A percentile compares a stretch with the other conserved stretches of the same genome.
Conservation (phyloP, 1,140 invertebrate genomes). For the Paraescarpia echinospica region DNA sequence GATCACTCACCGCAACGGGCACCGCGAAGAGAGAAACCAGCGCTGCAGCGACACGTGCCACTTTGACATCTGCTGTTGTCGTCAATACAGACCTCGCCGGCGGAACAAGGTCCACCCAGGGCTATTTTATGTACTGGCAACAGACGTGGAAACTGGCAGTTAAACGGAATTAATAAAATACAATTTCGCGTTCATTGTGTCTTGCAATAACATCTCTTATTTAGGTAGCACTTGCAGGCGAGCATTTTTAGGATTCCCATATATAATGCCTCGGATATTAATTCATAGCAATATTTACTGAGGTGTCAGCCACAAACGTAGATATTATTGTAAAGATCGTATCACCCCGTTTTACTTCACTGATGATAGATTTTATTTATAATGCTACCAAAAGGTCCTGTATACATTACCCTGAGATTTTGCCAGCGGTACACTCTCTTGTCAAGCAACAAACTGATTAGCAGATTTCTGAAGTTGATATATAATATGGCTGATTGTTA, state of each 20-base stretch:
- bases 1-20: conserved; percentile 9
- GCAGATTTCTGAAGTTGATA: neutral
- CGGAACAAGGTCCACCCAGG: conserved; percentile 8
- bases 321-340: neutral
- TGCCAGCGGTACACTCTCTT: too few species aligned
- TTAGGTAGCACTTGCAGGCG: too few species aligned
- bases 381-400: too few species aligned
- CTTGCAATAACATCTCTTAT: too few species aligned
- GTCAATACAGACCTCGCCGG: conserved; percentile 9
- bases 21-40: neutral
- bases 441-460: neutral
- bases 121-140: conserved; percentile 9
- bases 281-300: neutral
- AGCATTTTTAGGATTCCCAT: neutral
- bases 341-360: neutral
- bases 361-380: neutral
- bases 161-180: neutral
- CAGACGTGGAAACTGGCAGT: neutral
- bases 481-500: too few species aligned
- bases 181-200: neutral
- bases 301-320: neutral
- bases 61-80: neutral
- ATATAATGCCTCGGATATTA: neutral
- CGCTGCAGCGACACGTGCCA: neutral
- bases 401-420: too few species aligned